phyloP scores from a whole-genome alignment of 2,888 invertebrate species.

The Drosophila mettleri region DNA sequence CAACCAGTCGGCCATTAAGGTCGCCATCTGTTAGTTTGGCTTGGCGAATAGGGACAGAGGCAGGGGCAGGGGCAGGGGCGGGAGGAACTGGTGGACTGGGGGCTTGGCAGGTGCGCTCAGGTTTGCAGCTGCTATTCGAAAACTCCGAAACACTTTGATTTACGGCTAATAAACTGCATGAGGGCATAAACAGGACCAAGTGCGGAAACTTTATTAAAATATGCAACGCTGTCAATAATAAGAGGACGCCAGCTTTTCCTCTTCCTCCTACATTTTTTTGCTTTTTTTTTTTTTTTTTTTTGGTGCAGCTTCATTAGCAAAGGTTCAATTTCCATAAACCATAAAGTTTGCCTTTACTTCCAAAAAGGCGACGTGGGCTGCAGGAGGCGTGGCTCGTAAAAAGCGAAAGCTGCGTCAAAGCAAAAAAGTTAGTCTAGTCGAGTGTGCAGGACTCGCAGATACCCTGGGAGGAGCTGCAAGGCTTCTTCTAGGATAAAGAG shows the following conservation, averaged over 20 bases:
- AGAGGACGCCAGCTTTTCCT: slow-evolving; percentile 9
- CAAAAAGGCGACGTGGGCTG: background rate
- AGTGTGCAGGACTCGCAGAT: background rate
- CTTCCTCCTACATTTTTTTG: background rate
- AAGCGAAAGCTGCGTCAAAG: slow-evolving; percentile 25
- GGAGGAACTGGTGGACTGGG: slow-evolving; percentile 49
- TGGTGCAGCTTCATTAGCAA: slow-evolving; percentile 64
- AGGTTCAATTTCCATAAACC: slow-evolving; percentile 80
- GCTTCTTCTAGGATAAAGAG: background rate
- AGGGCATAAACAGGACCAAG: slow-evolving; percentile 48
- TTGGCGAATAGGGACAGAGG: too few relatives aligned
- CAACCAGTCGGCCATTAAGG: background rate
- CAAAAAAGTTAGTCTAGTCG: background rate
- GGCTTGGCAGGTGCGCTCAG: background rate
- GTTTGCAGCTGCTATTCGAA: slow-evolving; percentile 61
- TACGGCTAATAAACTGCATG: slow-evolving; percentile 73
- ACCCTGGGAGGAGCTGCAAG: background rate
- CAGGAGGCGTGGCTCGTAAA: slow-evolving; percentile 56
- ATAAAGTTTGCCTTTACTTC: slow-evolving; percentile 55
- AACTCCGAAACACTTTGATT: slow-evolving; percentile 59
- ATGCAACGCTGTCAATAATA: slow-evolving; percentile 61
- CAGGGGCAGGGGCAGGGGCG: background rate
- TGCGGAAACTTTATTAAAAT: slow-evolving; percentile 75
- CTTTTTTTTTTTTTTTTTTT: slow-evolving; percentile 30
- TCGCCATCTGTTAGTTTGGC: slow-evolving; percentile 14